Evolutionary conservation across 2,888 invertebrate genomes (phyloP).

Genomic region (Mythimna pallens): DNA sequence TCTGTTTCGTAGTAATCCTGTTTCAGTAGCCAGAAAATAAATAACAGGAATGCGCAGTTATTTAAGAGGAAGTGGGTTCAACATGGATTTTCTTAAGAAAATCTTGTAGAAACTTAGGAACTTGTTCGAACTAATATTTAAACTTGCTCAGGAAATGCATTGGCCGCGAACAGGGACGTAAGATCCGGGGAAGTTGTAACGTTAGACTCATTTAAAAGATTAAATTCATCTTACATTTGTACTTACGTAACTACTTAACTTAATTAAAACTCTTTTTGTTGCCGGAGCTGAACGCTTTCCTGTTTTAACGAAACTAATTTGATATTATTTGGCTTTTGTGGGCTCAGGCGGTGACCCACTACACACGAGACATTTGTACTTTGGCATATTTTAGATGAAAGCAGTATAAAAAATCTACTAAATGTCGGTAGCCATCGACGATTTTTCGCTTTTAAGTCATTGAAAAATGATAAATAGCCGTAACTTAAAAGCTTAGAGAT

Average conservation of each 20-base stretch:
- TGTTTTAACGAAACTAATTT: slow-evolving; percentile 8
- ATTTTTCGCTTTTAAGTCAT: background rate
- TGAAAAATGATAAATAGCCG: background rate
- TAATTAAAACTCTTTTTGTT: slow-evolving; percentile 52
- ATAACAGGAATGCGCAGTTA: slow-evolving; percentile 11
- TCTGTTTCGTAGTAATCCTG: too few species aligned
- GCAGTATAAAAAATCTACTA: background rate
- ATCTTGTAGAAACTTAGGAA: slow-evolving; percentile 65
- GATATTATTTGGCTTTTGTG: slow-evolving; percentile 19
- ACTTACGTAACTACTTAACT: slow-evolving; percentile 42
- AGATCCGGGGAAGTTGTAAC: slow-evolving; percentile 48
- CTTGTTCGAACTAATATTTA: slow-evolving; percentile 66
- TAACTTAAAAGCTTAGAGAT: background rate
- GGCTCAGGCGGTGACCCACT: background rate
- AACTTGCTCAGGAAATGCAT: slow-evolving; percentile 67
- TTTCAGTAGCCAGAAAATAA: too few species aligned
- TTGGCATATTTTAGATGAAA: background rate
- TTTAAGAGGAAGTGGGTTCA: slow-evolving; percentile 34
- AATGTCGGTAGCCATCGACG: background rate
- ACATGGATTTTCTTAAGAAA: slow-evolving; percentile 64
- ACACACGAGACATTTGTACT: slow-evolving; percentile 1
- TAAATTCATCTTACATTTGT: slow-evolving; percentile 56
- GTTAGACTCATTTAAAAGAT: slow-evolving; percentile 53
- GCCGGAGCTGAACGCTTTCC: slow-evolving; percentile 23
- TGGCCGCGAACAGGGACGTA: slow-evolving; percentile 51